Conservation (phyloP, 2,888 invertebrate genomes). For the Lobophora halterata region DNA sequence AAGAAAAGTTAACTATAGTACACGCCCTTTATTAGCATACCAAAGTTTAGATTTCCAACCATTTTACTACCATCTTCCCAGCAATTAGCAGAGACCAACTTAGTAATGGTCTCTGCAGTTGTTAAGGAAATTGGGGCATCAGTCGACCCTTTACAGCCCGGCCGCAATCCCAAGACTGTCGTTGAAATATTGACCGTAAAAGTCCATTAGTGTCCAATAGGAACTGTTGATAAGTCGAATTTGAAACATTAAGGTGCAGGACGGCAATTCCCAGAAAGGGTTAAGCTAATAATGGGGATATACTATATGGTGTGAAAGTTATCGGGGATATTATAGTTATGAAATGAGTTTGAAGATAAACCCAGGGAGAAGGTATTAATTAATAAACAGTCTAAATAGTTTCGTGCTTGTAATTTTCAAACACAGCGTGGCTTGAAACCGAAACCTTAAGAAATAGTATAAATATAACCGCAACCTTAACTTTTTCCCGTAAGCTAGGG, state of each 20-base stretch:
- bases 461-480: too few species aligned
- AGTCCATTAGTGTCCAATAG: constrained; percentile 67
- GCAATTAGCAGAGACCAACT: constrained; percentile 29
- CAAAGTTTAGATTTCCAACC: too few species aligned
- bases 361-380: constrained; percentile 1
- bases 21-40: too few species aligned
- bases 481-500: too few species aligned
- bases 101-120: constrained; percentile 17
- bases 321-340: constrained; percentile 14
- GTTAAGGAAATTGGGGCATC: constrained; percentile 18
- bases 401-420: too few species aligned
- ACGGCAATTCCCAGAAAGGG: constrained; percentile 38
- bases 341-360: constrained; percentile 15
- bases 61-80: too few species aligned
- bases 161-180: constrained; percentile 39
- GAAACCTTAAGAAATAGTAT: too few species aligned
- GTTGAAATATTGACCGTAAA: constrained; percentile 72
- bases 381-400: neutral
- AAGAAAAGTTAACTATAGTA: too few species aligned
- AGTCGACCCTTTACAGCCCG: constrained; percentile 22
- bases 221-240: constrained; percentile 61
- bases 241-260: constrained; percentile 57
- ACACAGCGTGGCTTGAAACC: too few species aligned
- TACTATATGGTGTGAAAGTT: constrained; percentile 19
- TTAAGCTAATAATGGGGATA: constrained; percentile 26